phyloP scores from a whole-genome alignment of 2,888 invertebrate species.

The Sphaerophoria taeniata region DNA sequence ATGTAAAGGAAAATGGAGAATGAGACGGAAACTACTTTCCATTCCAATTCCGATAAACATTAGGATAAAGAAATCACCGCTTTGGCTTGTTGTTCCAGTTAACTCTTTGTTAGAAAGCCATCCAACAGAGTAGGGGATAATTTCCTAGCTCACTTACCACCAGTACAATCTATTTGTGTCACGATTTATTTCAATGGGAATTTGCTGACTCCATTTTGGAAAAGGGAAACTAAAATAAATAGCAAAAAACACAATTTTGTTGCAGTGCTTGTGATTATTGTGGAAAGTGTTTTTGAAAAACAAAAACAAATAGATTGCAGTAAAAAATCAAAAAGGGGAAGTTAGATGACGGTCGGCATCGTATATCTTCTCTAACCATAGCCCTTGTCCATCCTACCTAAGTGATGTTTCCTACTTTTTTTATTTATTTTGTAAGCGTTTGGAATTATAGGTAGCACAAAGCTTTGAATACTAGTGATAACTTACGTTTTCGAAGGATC shows the following conservation, averaged over 20 bases:
- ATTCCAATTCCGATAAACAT: slow-evolving; percentile 59
- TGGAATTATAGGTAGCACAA: no score
- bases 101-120: slow-evolving; percentile 18
- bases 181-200: slow-evolving; percentile 47
- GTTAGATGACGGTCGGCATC: no score
- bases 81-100: slow-evolving; percentile 40
- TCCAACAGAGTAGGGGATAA: slow-evolving; percentile 42
- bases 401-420: no score
- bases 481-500: no score
- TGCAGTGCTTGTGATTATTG: slow-evolving; percentile 16
- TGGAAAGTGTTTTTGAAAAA: slow-evolving; percentile 15
- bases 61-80: slow-evolving; percentile 39
- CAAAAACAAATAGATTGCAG: slow-evolving; percentile 19
- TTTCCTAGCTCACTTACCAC: slow-evolving; percentile 63
- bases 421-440: no score
- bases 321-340: no score
- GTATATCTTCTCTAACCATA: no score
- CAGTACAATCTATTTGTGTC: slow-evolving; percentile 55
- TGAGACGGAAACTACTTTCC: slow-evolving; percentile 50
- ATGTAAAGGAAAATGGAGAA: slow-evolving; percentile 48
- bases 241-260: slow-evolving; percentile 1
- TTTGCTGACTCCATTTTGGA: slow-evolving; percentile 24
- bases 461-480: no score
- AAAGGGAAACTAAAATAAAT: background rate
- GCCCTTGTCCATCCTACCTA: no score